Evolutionary conservation across 2,113 vertebrate species (phyloP), one percentile per base, ranked within the genome.

Genomic region (Brachirus orientalis): DNA sequence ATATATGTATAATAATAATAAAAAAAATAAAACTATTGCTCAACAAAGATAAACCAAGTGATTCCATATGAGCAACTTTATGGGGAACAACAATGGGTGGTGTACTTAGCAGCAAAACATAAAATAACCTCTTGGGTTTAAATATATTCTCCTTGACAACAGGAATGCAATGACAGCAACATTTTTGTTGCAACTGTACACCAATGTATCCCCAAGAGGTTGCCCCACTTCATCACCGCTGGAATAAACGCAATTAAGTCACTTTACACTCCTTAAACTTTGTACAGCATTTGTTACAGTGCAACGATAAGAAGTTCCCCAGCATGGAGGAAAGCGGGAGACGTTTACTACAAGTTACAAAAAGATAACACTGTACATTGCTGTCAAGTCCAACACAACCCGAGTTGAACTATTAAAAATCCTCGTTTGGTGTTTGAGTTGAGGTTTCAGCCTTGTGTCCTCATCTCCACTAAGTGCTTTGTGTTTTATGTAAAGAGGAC

Each of bases 271-370:
- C n/a, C n/a, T n/a, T n/a, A 77, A 78, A 89, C 83, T 86, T 88
- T 95, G 84, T 95, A 95, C 94, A 95, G 63, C 88, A 91, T 92
- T 91, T 64, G 79, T 89, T 90, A 94, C 94, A 95, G 95, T 96
- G 94, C 95, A 95, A 95, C 92, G 90, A 93, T 92, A 91, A 93
- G 59, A 75, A 10, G 53, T 22, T 68, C 55, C 60, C 69, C 62
- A 46, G 67, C n/a, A n/a, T n/a, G n/a, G n/a, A n/a, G n/a, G n/a
- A n/a, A n/a, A n/a, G n/a, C n/a, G n/a, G n/a, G n/a, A n/a, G n/a
- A n/a, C n/a, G n/a, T n/a, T n/a, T n/a, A n/a, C n/a, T n/a, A n/a
- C n/a, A n/a, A n/a, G n/a, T n/a, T n/a, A n/a, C n/a, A n/a, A n/a
- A n/a, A n/a, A n/a, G n/a, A n/a, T n/a, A 50, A 67, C 35, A 0